Base-by-base conservation (phyloP, 1,140 invertebrate genomes). In the Radopholus similis region DNA sequence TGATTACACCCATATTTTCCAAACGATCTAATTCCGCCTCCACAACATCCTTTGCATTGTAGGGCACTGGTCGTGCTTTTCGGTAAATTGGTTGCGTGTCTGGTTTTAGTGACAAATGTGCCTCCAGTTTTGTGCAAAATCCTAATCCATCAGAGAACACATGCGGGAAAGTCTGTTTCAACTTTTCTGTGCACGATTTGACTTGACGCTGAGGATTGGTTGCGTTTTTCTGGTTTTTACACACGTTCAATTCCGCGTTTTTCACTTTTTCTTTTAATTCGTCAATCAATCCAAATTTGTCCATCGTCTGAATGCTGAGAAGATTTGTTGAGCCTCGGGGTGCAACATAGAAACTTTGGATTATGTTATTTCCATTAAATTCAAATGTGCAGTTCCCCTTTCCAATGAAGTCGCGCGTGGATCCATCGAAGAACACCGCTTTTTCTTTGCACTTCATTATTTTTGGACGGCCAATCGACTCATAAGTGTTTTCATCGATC, bases 11-110 rank as follows among this genome's bases (percentile, higher is more conserved):
- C 40, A 64, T 53, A 5, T 40, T 28, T 42, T 64, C 30, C 38
- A 80, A 56, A 28, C 71, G 34, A 8, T 80, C 68, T 4, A 83
- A 40, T 51, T 83, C 76, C 15, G 53, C 51, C 9, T 81, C 78
- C 2, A 84, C 69, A 34, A 67, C 66, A 1, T 60, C 66, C 26
- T 66, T 28, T 9, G 74, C 4, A 5, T 77, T 67, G 47, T 71
- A 71, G 2, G 80, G 73, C 0, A 84, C 72, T 5, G 72, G 72
- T 34, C 80, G 34, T 4, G 76, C 55, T 59, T 71, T 71, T 30
- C n/a, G n/a, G 59, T 71, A 73, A 8, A 70, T 44, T 15, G 76
- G 60, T 23, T 34, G 49, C 13, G 49, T 63, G 8, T 34, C 56
- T 8, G 47, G 18, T 44, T 77, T 72, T 1, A 76, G 58, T 13